Evolutionary conservation across 2,797 vertebrate genomes (phyloP), one percentile per base, ranked within the genome.

Genomic region (Okamejei kenojei): DNA sequence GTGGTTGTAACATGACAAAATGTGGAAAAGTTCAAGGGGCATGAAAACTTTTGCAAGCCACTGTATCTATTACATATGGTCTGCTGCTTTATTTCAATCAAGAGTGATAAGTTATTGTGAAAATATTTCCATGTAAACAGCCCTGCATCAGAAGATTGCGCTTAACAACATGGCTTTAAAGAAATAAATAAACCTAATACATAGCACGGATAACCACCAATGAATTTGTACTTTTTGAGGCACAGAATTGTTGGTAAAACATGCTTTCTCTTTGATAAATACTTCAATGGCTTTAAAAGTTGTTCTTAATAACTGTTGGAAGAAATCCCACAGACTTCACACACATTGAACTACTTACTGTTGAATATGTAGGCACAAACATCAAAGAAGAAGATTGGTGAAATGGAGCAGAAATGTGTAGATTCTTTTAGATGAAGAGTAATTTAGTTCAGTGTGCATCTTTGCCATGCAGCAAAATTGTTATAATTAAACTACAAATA

Each of bases 51-150:
- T n/a, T n/a, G n/a, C n/a, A n/a, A n/a, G n/a, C n/a, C n/a, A n/a
- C n/a, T n/a, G n/a, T 45, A 81, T 54, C 35, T 81, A 54, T 45
- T 54, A 17, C 10, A 54, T 13, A 9, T 17, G 79, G 21, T 81
- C 32, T 81, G 38, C 79, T 81, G 79, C 79, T 81, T 81, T 81
- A 81, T 81, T 81, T 81, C 45, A 81, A 45, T 35, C 79, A 81
- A 8, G 38, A 32, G 45, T 81, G 7, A 54, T 38, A 81, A 54
- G 4, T 81, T 81, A 81, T 13, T 19, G 38, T 23, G 7, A 81
- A 54, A 81, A 21, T 35, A 45, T 35, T 81, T 54, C 79, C 21
- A 79, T 23, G 35, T 23, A 81, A 81, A 81, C 35, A 45, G 38
- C 32, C 19, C 10, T 81, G 79, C 35, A 54, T 26, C 45, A 45